phyloP scores from a whole-genome alignment of 2,797 vertebrate species.

The Notamacropus eugenii region DNA sequence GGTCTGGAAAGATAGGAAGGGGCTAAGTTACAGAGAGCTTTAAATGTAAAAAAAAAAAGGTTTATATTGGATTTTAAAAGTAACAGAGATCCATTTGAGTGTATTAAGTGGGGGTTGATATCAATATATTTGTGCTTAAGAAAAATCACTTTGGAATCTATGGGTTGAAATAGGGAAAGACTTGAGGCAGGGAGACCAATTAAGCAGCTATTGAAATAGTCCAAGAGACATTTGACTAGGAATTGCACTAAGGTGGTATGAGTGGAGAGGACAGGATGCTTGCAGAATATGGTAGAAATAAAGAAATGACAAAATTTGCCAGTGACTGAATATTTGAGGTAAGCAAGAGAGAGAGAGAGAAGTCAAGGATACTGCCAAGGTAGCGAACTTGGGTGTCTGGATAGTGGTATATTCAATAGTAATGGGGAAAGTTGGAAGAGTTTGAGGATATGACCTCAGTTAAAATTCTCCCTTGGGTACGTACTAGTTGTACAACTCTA shows the following conservation, averaged over 20 bases:
- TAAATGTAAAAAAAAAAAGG: background rate
- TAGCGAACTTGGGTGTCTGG: background rate
- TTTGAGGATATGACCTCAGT: background rate
- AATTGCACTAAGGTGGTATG: background rate
- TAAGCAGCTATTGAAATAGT: background rate
- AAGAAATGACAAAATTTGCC: background rate
- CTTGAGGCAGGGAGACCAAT: background rate
- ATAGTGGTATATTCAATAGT: background rate
- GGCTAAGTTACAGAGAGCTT: background rate
- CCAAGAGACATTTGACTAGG: background rate
- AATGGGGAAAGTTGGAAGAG: background rate
- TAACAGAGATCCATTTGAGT: background rate
- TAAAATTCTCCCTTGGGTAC: background rate
- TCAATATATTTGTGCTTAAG: background rate
- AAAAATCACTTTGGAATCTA: background rate
- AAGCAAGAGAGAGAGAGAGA: background rate
- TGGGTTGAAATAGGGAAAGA: background rate
- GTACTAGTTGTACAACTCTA: background rate
- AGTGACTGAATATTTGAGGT: background rate
- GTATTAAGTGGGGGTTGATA: background rate
- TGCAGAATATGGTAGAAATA: background rate
- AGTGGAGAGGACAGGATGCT: background rate
- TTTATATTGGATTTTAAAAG: background rate
- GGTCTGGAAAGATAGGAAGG: background rate
- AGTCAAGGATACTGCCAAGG: background rate